Evolutionary conservation across 2,797 vertebrate genomes (phyloP).

Genomic region (Holocentrus rufus): DNA sequence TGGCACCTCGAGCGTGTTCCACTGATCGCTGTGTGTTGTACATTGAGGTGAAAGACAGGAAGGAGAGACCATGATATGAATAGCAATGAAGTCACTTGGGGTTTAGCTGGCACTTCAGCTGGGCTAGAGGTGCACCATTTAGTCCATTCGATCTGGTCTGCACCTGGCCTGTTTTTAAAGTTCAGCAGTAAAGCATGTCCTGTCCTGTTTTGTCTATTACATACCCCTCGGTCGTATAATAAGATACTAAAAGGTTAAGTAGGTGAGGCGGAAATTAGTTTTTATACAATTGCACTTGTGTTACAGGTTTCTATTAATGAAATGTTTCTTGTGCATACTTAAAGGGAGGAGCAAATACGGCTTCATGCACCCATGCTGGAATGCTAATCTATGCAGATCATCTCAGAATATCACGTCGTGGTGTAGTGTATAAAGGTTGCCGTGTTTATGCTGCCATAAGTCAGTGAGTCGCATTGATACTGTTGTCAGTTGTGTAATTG

Average conservation of each 20-base stretch:
- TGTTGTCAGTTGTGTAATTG: constrained; percentile 77
- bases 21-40: constrained; percentile 58
- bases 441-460: constrained; percentile 56
- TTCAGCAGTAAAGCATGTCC: constrained; percentile 8
- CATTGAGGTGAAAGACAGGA: constrained; percentile 48
- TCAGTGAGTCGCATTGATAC: constrained; percentile 66
- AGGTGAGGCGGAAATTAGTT: too few relatives aligned
- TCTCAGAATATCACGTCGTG: constrained; percentile 44
- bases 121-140: constrained; percentile 20
- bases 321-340: constrained; percentile 1
- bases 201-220: background rate
- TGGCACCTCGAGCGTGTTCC: constrained; percentile 50
- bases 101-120: constrained; percentile 35
- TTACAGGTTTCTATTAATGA: background rate
- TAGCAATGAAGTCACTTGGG: constrained; percentile 58
- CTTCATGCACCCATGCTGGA: background rate
- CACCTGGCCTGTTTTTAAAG: background rate
- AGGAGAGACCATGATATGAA: constrained; percentile 48
- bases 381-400: constrained; percentile 44
- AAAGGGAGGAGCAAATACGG: background rate
- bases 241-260: too few relatives aligned
- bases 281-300: too few relatives aligned
- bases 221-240: background rate
- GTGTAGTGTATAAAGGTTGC: constrained; percentile 41
- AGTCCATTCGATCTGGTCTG: constrained; percentile 21